These are phyloP conservation scores for Fistularia commersonii DNA, from an alignment of 2,797 vertebrate species.

Conservation along the genomic window DNA sequence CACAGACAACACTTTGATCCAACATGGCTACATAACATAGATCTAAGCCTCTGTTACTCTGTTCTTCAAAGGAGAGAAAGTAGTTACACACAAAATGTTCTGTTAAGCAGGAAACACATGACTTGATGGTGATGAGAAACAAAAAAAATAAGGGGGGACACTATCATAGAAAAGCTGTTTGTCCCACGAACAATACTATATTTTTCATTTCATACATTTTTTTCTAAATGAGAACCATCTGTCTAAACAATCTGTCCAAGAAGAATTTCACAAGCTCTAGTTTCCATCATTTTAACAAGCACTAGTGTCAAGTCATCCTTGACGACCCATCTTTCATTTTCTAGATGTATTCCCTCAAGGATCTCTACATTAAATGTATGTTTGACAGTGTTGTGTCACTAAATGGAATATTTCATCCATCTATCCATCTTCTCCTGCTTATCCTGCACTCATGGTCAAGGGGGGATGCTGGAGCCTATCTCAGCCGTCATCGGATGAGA, in stretches of 20 bases:
- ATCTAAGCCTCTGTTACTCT: conserved; percentile 39
- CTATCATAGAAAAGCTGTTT: background rate
- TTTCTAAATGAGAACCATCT: too few relatives aligned
- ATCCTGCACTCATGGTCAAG: too few relatives aligned
- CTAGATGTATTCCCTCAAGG: too few relatives aligned
- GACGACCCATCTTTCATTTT: too few relatives aligned
- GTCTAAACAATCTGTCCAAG: background rate
- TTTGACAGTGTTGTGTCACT: too few relatives aligned
- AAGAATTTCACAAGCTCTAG: too few relatives aligned
- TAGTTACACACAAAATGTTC: conserved; percentile 27
- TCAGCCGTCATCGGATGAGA: too few relatives aligned
- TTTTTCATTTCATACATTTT: background rate
- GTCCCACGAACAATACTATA: background rate
- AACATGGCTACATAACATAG: conserved; percentile 19
- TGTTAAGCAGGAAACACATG: conserved; percentile 28
- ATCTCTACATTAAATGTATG: too few relatives aligned
- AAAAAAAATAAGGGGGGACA: background rate
- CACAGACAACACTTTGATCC: conserved; percentile 43
- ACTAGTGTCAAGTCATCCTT: too few relatives aligned
- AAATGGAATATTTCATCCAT: background rate
- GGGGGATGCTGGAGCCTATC: too few relatives aligned
- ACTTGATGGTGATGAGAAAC: conserved; percentile 14
- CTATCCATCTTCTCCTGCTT: too few relatives aligned
- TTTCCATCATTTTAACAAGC: too few relatives aligned
- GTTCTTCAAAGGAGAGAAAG: conserved; percentile 39